A percentile compares a stretch with the other conserved stretches of the same genome.
phyloP scores from a whole-genome alignment of 2,888 invertebrate genomes.

The Sinohyriopsis cumingii region DNA sequence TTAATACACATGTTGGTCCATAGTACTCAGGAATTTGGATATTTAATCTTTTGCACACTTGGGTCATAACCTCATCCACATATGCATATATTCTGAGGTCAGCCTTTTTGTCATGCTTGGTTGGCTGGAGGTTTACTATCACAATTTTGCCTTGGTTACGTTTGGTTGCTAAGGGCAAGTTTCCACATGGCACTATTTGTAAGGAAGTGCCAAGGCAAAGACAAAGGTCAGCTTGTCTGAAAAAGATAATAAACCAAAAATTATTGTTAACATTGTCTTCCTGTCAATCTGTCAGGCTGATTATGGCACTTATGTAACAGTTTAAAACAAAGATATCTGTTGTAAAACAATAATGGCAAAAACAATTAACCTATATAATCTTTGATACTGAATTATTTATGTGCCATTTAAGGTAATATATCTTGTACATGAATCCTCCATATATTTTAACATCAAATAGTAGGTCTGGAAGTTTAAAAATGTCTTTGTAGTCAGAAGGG shows the following conservation, averaged over 20 bases:
- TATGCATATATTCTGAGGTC: conserved; percentile 90
- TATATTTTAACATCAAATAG: no score
- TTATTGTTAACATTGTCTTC: background rate
- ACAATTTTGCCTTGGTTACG: conserved; percentile 90
- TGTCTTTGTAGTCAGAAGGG: no score
- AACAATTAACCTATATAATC: no score
- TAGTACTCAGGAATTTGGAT: conserved; percentile 84
- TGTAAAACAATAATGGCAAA: no score
- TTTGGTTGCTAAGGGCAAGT: conserved; percentile 85
- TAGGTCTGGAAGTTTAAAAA: no score
- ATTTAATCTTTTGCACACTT: conserved; percentile 77
- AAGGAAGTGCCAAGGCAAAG: conserved; percentile 97
- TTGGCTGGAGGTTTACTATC: conserved; percentile 97
- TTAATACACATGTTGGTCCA: conserved; percentile 53
- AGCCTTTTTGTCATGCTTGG: conserved; percentile 95
- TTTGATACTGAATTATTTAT: no score
- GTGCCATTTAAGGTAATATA: no score
- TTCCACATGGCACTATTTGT: conserved; percentile 97
- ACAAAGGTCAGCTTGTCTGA: conserved; percentile 91
- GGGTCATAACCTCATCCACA: conserved; percentile 83
- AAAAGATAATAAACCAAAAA: conserved; percentile 61
- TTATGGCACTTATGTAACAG: no score
- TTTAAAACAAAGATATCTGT: no score
- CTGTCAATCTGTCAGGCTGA: no score
- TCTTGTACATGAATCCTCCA: no score